phyloP scores from a whole-genome alignment of 2,113 vertebrate species.

The Eonycteris spelaea region DNA sequence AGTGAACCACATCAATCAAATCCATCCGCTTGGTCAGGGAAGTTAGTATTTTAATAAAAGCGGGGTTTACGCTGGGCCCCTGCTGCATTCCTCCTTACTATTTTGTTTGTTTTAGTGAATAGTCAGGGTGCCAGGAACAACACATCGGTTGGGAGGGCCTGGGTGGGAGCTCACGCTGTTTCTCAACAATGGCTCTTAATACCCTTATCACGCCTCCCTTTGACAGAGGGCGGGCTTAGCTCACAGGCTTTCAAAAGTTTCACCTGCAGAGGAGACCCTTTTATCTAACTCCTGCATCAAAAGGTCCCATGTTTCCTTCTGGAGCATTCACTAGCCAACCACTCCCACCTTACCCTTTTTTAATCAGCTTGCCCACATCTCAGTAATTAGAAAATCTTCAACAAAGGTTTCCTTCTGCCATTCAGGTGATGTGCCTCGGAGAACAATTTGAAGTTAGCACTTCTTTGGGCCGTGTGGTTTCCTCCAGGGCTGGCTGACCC shows the following conservation, averaged over 20 bases:
- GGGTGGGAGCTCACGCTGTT: constrained; percentile 25
- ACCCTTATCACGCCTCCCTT: neutral
- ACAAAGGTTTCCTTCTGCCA: constrained; percentile 78
- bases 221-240: constrained; percentile 6
- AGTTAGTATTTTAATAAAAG: constrained; percentile 62
- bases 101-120: constrained; percentile 32
- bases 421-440: constrained; percentile 69
- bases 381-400: constrained; percentile 71
- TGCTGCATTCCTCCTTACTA: neutral
- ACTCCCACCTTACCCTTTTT: neutral
- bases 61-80: neutral
- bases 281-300: constrained; percentile 51
- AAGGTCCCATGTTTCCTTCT: constrained; percentile 66
- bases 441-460: constrained; percentile 35
- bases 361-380: constrained; percentile 68
- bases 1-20: constrained; percentile 32
- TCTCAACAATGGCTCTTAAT: constrained; percentile 55
- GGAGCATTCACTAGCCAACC: constrained; percentile 36
- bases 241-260: constrained; percentile 56
- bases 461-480: neutral
- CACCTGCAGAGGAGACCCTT: constrained; percentile 68
- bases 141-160: neutral
- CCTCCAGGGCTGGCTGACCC: constrained; percentile 22
- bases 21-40: neutral
- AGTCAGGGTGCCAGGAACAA: constrained; percentile 7